A percentile compares a stretch with the other conserved stretches of the same genome.
These are phyloP conservation scores for Pantherophis guttatus DNA, from an alignment of 2,113 vertebrate species.

Conservation along the genomic window DNA sequence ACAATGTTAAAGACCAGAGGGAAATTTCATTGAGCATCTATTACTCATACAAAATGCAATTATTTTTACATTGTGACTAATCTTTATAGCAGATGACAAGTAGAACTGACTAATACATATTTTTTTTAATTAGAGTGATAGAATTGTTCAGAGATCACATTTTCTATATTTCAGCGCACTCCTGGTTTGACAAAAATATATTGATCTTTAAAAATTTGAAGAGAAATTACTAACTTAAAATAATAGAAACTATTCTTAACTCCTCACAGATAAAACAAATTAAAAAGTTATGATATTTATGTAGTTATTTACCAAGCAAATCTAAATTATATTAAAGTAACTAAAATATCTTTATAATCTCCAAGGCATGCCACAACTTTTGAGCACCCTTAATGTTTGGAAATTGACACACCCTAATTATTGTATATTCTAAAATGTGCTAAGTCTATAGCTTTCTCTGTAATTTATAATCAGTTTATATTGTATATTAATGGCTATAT, in stretches of 20 bases:
- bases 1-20: background rate
- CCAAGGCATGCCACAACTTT: no score
- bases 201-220: background rate
- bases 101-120: background rate
- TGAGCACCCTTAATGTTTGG: no score
- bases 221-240: background rate
- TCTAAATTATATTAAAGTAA: no score
- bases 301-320: no score
- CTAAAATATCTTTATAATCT: no score
- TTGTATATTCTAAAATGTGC: background rate
- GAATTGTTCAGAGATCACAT: background rate
- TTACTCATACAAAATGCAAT: background rate
- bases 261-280: background rate
- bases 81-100: background rate
- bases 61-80: conserved; percentile 18
- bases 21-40: background rate
- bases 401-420: no score
- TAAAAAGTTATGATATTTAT: no score
- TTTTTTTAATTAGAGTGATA: background rate
- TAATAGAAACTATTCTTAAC: background rate
- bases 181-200: background rate
- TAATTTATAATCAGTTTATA: background rate
- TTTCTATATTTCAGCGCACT: background rate
- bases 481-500: background rate
- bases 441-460: background rate